phyloP scores from a whole-genome alignment of 1,140 invertebrate genomes.

The Papilio helenus region DNA sequence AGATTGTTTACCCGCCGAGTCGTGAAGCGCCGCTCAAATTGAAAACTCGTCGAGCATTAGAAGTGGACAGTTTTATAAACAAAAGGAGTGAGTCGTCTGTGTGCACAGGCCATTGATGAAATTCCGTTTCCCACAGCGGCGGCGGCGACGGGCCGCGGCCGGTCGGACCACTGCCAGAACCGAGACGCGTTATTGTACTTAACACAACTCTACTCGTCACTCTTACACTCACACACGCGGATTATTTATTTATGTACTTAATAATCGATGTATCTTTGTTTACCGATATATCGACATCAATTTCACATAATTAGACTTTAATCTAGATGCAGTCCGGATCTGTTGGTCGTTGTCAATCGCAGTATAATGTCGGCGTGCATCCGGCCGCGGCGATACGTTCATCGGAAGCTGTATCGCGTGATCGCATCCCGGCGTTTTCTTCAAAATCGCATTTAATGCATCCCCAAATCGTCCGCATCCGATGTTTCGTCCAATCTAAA shows the following conservation, averaged over 20 bases:
- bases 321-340: slow-evolving; percentile 53
- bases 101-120: slow-evolving; percentile 75
- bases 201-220: slow-evolving; percentile 50
- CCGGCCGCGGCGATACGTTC: slow-evolving; percentile 63
- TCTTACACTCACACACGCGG: slow-evolving; percentile 45
- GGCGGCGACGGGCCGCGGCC: slow-evolving; percentile 45
- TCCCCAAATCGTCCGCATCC: slow-evolving; percentile 70
- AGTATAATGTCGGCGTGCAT: slow-evolving; percentile 58
- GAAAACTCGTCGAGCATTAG: slow-evolving; percentile 66
- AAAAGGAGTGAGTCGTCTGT: slow-evolving; percentile 72
- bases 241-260: slow-evolving; percentile 31
- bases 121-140: slow-evolving; percentile 76
- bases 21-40: slow-evolving; percentile 58
- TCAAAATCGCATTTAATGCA: slow-evolving; percentile 65
- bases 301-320: slow-evolving; percentile 56
- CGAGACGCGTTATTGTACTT: slow-evolving; percentile 48
- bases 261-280: slow-evolving; percentile 8
- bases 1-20: slow-evolving; percentile 68
- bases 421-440: slow-evolving; percentile 61
- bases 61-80: slow-evolving; percentile 82
- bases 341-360: slow-evolving; percentile 54
- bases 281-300: slow-evolving; percentile 37
- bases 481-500: slow-evolving; percentile 62
- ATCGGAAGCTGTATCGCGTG: slow-evolving; percentile 75
- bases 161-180: slow-evolving; percentile 64